Conservation (phyloP, 1,140 invertebrate species). For the Eubasilissa regina region DNA sequence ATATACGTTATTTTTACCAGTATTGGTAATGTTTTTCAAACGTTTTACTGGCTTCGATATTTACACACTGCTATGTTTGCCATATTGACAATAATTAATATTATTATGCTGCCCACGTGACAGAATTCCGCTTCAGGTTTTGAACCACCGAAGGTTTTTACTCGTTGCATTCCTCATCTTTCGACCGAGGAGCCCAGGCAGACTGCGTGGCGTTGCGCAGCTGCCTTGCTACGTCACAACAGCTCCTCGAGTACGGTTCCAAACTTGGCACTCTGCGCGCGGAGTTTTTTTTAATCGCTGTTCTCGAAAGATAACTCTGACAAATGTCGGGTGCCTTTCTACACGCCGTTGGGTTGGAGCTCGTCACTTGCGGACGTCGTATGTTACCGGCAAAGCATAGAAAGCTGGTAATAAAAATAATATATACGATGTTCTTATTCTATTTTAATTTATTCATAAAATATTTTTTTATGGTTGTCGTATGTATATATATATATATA, state of each 20-base stretch:
- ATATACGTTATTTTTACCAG: too few relatives aligned
- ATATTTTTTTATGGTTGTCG: too few relatives aligned
- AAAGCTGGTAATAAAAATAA: too few relatives aligned
- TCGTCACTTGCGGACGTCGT: too few relatives aligned
- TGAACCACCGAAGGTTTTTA: constrained; percentile 30
- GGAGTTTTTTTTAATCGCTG: background rate
- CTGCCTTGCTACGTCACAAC: constrained; percentile 19
- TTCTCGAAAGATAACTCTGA: background rate
- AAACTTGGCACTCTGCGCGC: background rate
- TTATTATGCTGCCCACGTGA: constrained; percentile 7
- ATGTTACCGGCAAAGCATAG: too few relatives aligned
- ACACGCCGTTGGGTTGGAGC: background rate
- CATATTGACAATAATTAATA: background rate
- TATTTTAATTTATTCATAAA: too few relatives aligned
- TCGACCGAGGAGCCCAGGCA: constrained; percentile 15
- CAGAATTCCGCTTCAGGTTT: constrained; percentile 3
- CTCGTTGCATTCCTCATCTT: constrained; percentile 22
- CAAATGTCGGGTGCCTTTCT: background rate
- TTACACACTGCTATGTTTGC: too few relatives aligned
- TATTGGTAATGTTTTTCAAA: too few relatives aligned
- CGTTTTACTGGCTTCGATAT: too few relatives aligned
- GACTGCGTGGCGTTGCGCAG: constrained; percentile 34
- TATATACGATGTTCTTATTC: too few relatives aligned
- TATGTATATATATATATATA: too few relatives aligned
- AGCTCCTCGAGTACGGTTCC: constrained; percentile 16